Base-by-base conservation (phyloP, 1,140 invertebrate species). In the Venturia canescens region DNA sequence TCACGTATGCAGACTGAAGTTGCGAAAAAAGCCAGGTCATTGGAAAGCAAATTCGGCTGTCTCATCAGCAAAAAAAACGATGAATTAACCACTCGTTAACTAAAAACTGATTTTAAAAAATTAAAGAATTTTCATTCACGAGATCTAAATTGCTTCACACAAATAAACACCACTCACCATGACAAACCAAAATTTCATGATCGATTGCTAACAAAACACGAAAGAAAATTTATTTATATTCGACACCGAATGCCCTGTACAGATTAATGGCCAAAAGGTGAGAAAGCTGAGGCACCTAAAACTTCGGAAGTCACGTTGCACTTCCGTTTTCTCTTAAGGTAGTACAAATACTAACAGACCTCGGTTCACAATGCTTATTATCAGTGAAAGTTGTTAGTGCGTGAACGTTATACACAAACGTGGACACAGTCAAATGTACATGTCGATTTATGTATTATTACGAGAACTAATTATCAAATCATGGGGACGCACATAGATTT, bases 321-420 rank as follows among this genome's bases (percentile, higher is more conserved):
- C 69, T 71, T 71, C 69, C n/a, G 29, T 38, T 80, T 48, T 80
- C 70, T 75, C 21, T n/a, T 44, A 38, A 18, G 15, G 21, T 3
- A 71, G 18, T 44, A 31, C 18, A n/a, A 71, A 50, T 72, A 80
- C 78, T 18, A 83, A 2, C 21, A 34, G 38, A 50, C 31, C n/a
- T 63, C 70, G 79, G 48, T 57, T 29, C 21, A 38, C 67, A 57
- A 82, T 83, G 81, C 83, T 86, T 83, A 79, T 80, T 86, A 86
- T 84, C 84, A 85, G 84, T 86, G 85, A 86, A 86, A 86, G 85
- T 85, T 50, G 48, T 50, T 50, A 11, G 48, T 38, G n/a, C 75
- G 29, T 79, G 70, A 63, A 23, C 79, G 79, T 83, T 78, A 74
- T 63, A 57, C 50, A 79, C 79, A 53, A 67, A 79, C 74, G 50